Conservation (phyloP, 2,113 vertebrate species). For the Columba livia region DNA sequence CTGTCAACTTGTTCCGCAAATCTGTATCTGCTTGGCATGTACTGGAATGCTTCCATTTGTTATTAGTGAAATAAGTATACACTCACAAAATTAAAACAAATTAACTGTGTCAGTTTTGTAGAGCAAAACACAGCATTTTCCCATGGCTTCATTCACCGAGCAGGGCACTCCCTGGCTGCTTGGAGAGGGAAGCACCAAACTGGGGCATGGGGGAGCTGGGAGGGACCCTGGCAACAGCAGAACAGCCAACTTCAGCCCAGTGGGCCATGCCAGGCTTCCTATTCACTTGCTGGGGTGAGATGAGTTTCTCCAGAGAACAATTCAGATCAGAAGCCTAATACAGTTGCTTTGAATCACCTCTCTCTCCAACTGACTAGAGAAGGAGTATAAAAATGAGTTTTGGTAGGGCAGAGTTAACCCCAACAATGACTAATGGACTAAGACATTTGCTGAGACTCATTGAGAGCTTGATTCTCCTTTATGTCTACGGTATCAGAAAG, state of each 20-base stretch:
- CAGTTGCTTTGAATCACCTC: fast-evolving
- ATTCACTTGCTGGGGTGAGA: neutral
- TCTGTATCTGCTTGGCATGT: neutral
- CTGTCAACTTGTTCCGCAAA: neutral
- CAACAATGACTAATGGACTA: neutral
- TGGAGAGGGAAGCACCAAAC: fast-evolving
- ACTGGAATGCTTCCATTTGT: neutral
- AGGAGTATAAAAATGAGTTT: neutral
- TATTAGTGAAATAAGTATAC: neutral
- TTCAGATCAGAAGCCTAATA: neutral
- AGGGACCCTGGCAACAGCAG: neutral
- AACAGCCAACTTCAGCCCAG: neutral
- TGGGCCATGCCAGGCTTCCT: fast-evolving
- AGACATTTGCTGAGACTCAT: neutral
- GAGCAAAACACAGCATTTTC: neutral
- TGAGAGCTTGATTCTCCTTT: neutral
- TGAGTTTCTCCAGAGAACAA: neutral
- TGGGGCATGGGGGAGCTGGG: neutral
- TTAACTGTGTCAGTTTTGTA: neutral
- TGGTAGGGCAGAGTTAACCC: neutral
- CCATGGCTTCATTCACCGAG: neutral
- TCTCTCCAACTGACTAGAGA: neutral
- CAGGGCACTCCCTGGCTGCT: fast-evolving
- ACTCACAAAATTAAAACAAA: neutral
- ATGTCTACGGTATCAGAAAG: neutral